Conservation (phyloP, 2,797 vertebrate genomes). For the Lutjanus argentimaculatus region DNA sequence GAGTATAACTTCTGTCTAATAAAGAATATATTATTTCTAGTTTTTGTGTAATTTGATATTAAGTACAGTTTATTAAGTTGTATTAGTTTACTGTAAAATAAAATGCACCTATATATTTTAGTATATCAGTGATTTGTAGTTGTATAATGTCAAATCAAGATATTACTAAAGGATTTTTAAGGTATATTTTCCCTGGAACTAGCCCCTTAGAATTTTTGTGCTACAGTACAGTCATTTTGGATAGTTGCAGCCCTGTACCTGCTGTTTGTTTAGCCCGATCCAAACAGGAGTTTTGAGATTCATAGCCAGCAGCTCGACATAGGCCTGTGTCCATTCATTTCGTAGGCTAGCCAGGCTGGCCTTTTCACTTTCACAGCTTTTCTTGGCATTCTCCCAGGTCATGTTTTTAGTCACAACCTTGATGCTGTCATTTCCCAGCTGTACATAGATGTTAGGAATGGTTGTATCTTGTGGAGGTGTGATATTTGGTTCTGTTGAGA, state of each 20-base stretch:
- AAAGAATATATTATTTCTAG: too few relatives aligned
- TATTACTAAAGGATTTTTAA: background rate
- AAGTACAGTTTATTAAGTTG: too few relatives aligned
- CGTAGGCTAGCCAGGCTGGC: constrained; percentile 88
- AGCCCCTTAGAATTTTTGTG: background rate
- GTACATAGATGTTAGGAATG: constrained; percentile 71
- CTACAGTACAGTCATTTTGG: background rate
- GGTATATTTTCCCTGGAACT: background rate
- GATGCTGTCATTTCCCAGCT: constrained; percentile 88
- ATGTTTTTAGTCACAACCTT: constrained; percentile 85
- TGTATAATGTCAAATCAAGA: background rate
- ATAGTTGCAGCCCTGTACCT: constrained; percentile 74
- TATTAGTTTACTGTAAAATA: too few relatives aligned
- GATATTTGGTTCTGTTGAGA: constrained; percentile 55
- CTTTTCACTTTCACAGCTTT: constrained; percentile 77
- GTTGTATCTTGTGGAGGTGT: constrained; percentile 44
- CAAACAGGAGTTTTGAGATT: constrained; percentile 87
- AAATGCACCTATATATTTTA: too few relatives aligned
- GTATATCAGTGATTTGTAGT: too few relatives aligned
- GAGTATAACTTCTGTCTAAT: too few relatives aligned
- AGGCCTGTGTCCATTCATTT: constrained; percentile 86
- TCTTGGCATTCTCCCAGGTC: constrained; percentile 88
- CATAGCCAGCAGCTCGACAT: constrained; percentile 84
- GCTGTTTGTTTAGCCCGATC: constrained; percentile 93
- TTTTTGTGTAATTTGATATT: too few relatives aligned